Conservation (phyloP, 2,113 vertebrate species). For the Empidonax traillii region DNA sequence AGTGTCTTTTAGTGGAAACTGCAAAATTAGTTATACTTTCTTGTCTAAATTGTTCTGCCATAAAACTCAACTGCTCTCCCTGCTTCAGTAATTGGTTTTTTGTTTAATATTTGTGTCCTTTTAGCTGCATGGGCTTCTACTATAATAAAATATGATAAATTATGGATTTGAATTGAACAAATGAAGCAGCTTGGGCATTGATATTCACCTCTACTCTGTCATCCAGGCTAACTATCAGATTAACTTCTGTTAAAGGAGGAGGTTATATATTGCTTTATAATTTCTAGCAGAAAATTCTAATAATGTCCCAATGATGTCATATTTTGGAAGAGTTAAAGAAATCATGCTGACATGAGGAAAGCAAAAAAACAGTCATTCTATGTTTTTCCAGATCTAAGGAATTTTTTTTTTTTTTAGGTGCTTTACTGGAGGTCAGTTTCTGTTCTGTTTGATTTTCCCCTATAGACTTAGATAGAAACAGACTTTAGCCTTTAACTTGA, state of each 20-base stretch:
- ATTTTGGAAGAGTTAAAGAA: neutral
- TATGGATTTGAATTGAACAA: neutral
- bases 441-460: neutral
- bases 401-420: neutral
- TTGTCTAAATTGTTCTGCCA: neutral
- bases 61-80: neutral
- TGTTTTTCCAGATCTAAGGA: neutral
- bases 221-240: neutral
- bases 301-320: neutral
- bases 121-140: neutral
- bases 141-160: neutral
- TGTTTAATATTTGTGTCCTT: neutral
- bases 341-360: neutral
- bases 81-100: neutral
- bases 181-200: neutral
- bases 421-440: neutral
- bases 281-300: neutral
- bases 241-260: neutral
- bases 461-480: neutral
- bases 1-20: neutral
- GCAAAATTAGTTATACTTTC: neutral
- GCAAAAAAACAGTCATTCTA: neutral
- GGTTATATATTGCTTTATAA: neutral
- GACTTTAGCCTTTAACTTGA: neutral
- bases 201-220: neutral